phyloP scores from a whole-genome alignment of 2,797 vertebrate species.

The Acanthornis magna region DNA sequence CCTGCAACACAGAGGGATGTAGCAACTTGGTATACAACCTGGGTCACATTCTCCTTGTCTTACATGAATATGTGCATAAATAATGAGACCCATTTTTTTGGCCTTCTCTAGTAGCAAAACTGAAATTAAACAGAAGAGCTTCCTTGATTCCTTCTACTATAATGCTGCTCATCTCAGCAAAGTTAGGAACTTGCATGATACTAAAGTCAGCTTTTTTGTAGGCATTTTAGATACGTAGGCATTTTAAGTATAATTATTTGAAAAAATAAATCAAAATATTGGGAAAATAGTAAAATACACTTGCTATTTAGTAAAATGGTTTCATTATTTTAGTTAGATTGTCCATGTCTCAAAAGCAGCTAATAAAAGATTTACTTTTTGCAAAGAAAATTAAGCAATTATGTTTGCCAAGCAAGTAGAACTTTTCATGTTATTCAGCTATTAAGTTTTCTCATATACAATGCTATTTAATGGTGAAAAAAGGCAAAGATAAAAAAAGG shows the following conservation, averaged over 20 bases:
- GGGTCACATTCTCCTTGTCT: neutral
- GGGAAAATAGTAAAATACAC: neutral
- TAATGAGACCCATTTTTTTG: neutral
- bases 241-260: neutral
- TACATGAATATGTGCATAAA: neutral
- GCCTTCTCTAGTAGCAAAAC: neutral
- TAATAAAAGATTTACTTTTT: neutral
- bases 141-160: neutral
- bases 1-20: neutral
- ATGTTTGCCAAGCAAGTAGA: neutral
- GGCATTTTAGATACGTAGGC: neutral
- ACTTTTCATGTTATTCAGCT: neutral
- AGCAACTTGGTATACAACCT: neutral
- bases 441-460: neutral
- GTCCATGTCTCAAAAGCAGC: neutral
- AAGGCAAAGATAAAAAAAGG: neutral
- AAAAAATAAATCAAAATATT: neutral
- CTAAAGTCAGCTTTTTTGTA: neutral
- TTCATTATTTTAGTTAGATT: neutral
- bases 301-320: neutral
- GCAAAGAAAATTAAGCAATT: neutral
- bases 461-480: neutral
- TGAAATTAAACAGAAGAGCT: neutral
- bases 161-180: neutral
- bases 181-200: neutral